phyloP scores from a whole-genome alignment of 2,888 invertebrate genomes.

The Ophraella communa region DNA sequence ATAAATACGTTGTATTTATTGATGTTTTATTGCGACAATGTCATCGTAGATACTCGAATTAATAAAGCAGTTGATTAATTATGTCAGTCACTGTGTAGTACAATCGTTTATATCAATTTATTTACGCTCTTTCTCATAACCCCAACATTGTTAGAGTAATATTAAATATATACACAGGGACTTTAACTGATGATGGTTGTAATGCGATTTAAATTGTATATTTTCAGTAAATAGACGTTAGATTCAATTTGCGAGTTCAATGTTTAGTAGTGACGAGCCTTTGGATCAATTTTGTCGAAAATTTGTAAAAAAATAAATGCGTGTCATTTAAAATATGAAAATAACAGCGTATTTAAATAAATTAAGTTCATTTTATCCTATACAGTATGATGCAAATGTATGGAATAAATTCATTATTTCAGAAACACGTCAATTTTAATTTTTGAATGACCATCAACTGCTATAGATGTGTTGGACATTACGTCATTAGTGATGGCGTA shows the following conservation, averaged over 20 bases:
- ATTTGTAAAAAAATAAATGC: no score
- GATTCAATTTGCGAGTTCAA: no score
- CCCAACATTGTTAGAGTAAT: background rate
- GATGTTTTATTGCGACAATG: background rate
- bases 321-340: no score
- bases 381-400: no score
- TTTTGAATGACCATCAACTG: no score
- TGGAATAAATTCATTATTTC: no score
- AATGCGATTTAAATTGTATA: background rate
- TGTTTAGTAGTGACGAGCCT: no score
- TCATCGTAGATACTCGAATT: background rate
- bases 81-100: background rate
- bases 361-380: no score
- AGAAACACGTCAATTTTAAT: no score
- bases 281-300: background rate
- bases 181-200: background rate
- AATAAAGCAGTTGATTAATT: background rate
- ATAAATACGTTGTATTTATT: background rate
- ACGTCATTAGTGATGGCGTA: no score
- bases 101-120: constrained; percentile 1
- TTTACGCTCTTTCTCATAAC: background rate
- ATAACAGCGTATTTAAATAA: no score
- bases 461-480: no score
- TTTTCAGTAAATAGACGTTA: background rate
- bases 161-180: background rate